These are phyloP conservation scores for Eclectus roratus DNA, from an alignment of 2,113 vertebrate genomes.

Conservation along the genomic window DNA sequence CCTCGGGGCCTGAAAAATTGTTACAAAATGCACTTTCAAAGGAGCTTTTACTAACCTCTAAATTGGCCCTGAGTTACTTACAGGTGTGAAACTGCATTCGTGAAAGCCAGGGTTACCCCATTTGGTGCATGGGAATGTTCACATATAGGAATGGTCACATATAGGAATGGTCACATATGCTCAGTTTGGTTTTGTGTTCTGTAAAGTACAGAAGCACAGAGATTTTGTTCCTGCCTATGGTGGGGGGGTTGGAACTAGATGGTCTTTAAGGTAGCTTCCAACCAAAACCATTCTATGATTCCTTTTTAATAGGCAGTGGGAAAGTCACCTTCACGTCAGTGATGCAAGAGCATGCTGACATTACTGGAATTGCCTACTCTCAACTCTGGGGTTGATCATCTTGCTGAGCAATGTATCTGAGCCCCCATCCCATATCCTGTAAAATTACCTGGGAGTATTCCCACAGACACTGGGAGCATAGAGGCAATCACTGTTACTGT, in stretches of 20 bases:
- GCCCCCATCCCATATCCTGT: neutral
- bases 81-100: neutral
- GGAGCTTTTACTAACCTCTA: neutral
- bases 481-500: neutral
- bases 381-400: neutral
- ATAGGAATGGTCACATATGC: neutral
- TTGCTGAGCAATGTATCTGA: neutral
- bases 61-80: neutral
- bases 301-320: neutral
- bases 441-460: slow-evolving; percentile 7
- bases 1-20: neutral
- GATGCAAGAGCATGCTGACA: neutral
- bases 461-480: neutral
- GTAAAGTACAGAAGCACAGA: neutral
- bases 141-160: neutral
- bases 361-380: neutral
- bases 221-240: neutral
- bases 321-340: neutral
- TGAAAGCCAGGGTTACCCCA: neutral
- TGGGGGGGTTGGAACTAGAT: neutral
- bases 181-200: neutral
- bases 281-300: neutral
- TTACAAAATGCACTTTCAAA: neutral
- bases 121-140: neutral
- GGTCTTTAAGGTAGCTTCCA: neutral